phyloP scores from a whole-genome alignment of 1,140 invertebrate species.

The Drosophila kohkoa region DNA sequence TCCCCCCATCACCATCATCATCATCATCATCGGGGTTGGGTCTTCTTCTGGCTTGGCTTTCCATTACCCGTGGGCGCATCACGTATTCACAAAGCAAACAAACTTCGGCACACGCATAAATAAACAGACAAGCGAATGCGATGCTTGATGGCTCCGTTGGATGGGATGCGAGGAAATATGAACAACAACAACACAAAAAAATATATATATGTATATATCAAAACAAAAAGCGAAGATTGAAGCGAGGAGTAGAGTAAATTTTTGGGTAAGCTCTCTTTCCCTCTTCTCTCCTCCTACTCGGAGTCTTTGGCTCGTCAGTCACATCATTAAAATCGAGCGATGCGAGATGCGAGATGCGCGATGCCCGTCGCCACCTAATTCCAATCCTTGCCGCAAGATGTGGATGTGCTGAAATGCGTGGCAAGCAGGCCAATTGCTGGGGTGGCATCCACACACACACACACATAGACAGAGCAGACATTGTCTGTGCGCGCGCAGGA shows the following conservation, averaged over 20 bases:
- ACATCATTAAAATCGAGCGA: slow-evolving; percentile 75
- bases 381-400: slow-evolving; percentile 75
- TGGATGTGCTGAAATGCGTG: slow-evolving; percentile 46
- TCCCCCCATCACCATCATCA: background rate
- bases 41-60: background rate
- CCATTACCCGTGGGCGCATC: slow-evolving; percentile 57
- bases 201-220: slow-evolving; percentile 22
- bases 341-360: slow-evolving; percentile 12
- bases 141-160: background rate
- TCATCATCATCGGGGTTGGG: background rate
- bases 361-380: slow-evolving; percentile 65
- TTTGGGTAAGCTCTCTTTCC: slow-evolving; percentile 58
- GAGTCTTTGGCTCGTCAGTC: slow-evolving; percentile 59
- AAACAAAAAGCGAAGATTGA: slow-evolving; percentile 25
- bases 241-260: slow-evolving; percentile 33
- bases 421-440: slow-evolving; percentile 11
- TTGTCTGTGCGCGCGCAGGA: background rate
- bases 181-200: slow-evolving; percentile 37
- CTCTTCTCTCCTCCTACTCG: background rate
- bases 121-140: slow-evolving; percentile 55
- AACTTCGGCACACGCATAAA: slow-evolving; percentile 73
- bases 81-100: slow-evolving; percentile 81
- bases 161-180: slow-evolving; percentile 11
- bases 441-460: background rate
- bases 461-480: background rate